Conservation (phyloP, 2,888 invertebrate species). For the Drosophila cognata region DNA sequence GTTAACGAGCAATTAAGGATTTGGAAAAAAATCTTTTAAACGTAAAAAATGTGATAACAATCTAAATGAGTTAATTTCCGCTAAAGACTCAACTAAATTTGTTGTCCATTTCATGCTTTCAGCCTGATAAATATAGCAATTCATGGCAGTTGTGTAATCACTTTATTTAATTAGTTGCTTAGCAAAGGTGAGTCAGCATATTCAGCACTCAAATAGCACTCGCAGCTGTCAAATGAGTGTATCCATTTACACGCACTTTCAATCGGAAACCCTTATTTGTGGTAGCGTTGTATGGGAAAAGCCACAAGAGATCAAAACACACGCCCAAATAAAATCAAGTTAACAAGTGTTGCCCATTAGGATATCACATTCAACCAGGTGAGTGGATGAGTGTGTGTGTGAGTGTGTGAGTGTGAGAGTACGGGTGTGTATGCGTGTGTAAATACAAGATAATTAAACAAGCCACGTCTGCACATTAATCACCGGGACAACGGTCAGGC, state of each 20-base stretch:
- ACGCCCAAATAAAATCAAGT: constrained; percentile 40
- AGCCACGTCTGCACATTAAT: constrained; percentile 73
- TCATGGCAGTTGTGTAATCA: constrained; percentile 30
- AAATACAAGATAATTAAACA: constrained; percentile 79
- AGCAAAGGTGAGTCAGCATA: constrained; percentile 40
- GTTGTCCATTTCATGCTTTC: background rate
- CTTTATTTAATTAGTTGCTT: constrained; percentile 37
- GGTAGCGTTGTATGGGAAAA: background rate
- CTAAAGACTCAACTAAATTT: background rate
- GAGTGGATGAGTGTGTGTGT: constrained; percentile 2
- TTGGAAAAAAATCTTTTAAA: background rate
- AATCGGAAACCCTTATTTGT: constrained; percentile 16
- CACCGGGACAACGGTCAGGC: constrained; percentile 68
- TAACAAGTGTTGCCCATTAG: constrained; percentile 60
- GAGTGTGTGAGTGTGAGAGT: constrained; percentile 4
- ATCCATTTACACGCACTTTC: constrained; percentile 47
- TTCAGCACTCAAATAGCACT: constrained; percentile 14
- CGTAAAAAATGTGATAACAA: background rate
- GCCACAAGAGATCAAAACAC: constrained; percentile 6
- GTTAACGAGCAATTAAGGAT: too few relatives aligned
- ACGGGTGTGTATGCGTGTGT: constrained; percentile 35
- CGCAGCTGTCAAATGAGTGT: constrained; percentile 33
- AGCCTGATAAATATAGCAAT: constrained; percentile 11
- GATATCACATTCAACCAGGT: constrained; percentile 35
- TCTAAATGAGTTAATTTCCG: background rate